phyloP scores from a whole-genome alignment of 2,113 vertebrate species.

The Casuarius casuarius region DNA sequence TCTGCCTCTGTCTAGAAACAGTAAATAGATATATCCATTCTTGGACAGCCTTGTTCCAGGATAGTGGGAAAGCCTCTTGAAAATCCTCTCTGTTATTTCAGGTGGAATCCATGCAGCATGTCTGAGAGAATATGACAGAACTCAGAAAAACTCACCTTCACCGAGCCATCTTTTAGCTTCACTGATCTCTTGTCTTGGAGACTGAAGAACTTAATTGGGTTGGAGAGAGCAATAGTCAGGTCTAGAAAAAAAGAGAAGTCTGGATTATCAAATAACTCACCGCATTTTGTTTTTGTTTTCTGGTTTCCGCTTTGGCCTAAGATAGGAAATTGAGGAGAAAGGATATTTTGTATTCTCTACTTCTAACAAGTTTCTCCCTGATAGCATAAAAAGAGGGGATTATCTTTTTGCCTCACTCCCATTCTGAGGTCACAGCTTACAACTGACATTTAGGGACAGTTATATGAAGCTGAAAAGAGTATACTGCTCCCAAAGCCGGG shows the following conservation, averaged over 20 bases:
- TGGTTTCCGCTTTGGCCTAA: neutral
- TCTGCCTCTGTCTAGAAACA: neutral
- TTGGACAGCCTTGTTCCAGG: neutral
- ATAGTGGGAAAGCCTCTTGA: neutral
- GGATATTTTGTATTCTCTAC: neutral
- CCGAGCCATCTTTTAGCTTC: constrained; percentile 55
- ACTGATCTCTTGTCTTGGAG: constrained; percentile 73
- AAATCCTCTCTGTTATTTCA: neutral
- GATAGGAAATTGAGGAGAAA: neutral
- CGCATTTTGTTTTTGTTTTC: neutral
- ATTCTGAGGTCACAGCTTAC: neutral
- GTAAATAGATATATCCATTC: neutral
- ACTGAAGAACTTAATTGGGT: constrained; percentile 83
- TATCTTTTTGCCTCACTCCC: neutral
- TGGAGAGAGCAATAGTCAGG: constrained; percentile 81
- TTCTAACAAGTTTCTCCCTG: neutral
- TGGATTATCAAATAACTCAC: neutral
- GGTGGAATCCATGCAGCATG: neutral
- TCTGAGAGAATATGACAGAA: neutral
- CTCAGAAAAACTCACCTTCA: constrained; percentile 62
- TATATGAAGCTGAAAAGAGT: neutral
- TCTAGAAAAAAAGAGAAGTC: constrained; percentile 54
- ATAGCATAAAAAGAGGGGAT: neutral
- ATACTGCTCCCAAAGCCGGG: neutral
- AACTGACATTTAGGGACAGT: neutral